Base-by-base conservation (phyloP, 2,888 invertebrate species). In the Agonum fuliginosum region DNA sequence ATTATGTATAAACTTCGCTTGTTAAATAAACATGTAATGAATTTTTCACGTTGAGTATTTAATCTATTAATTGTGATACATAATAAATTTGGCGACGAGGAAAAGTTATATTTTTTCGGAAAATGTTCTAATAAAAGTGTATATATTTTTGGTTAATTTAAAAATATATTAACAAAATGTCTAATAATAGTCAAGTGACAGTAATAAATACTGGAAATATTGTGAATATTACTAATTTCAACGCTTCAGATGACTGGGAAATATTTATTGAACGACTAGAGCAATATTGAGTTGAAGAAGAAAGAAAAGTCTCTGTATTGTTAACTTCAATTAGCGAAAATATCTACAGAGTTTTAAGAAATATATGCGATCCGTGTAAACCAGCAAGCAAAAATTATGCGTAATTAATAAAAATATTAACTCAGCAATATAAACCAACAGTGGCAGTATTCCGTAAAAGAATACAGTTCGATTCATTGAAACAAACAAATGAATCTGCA, bases 361-460 rank as follows among this genome's bases (percentile, higher is more conserved):
- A 79, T 37, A 3, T 80, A 17, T 79, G 80, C 69, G 41, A 72
- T 37, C 80, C 80, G n/a, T 46, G 19, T 5, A 78, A 79, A 34
- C 79, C 79, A 0, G 73, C 22, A 1, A 24, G 20, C 1, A 67
- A 77, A 27, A 14, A 6, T 1, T 80, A 72, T 5, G 34, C 19
- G 3, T 65, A 78, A 4, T 20, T 78, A 8, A 6, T 67, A 17
- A 48, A 74, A 12, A 17, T 80, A 12, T 72, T 80, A 34, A 37
- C 51, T 27, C 20, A 51, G 2, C 80, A 79, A 34, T 80, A 77
- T 75, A 70, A 75, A 37, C 69, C 54, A 10, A 51, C 71, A 41
- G 69, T 78, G 14, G 77, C 79, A 27, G 37, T 75, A 2, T 81
- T 74, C 37, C 58, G 80, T 46, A 79, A 78, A 72, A 72, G 80